Percentiles rank a stretch among this genome's conserved stretches.
phyloP scores from a whole-genome alignment of 2,888 invertebrate genomes.

The Ptychoptera albimana region DNA sequence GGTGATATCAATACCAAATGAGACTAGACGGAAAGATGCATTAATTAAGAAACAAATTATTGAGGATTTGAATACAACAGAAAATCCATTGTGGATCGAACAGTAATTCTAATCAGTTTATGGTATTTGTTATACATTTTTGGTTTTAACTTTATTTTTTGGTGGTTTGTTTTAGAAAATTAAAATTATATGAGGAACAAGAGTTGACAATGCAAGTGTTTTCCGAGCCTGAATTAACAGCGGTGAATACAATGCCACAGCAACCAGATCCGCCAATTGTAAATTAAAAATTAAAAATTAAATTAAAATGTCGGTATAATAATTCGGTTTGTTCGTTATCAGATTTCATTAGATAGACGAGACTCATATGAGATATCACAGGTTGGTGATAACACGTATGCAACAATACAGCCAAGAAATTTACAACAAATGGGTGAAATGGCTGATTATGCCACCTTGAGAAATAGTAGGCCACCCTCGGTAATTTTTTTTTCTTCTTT shows the following conservation, averaged over 20 bases:
- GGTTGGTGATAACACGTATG: conserved; percentile 30
- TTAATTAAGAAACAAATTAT: conserved; percentile 68
- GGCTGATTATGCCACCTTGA: conserved; percentile 30
- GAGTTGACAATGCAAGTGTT: conserved; percentile 89
- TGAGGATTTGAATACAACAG: conserved; percentile 75
- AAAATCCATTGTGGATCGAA: conserved; percentile 86
- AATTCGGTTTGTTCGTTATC: conserved; percentile 1
- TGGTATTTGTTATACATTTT: conserved; percentile 2
- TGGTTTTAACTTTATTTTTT: not conserved
- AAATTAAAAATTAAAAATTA: conserved; percentile 1
- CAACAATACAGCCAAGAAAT: conserved; percentile 30
- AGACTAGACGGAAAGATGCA: conserved; percentile 68
- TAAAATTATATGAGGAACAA: conserved; percentile 80
- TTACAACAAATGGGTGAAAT: conserved; percentile 19
- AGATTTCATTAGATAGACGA: conserved; percentile 24
- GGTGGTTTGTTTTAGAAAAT: conserved; percentile 38
- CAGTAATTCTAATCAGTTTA: conserved; percentile 39
- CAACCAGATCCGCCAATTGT: not conserved
- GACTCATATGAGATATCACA: conserved; percentile 26
- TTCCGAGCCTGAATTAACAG: conserved; percentile 45
- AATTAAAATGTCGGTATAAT: not conserved
- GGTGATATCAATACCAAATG: conserved; percentile 66
- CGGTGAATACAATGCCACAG: not conserved
- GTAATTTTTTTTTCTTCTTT: conserved; percentile 13
- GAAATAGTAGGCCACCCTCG: conserved; percentile 29